These are phyloP conservation scores for Mechanitis messenoides DNA, from an alignment of 2,888 invertebrate species.

Conservation along the genomic window DNA sequence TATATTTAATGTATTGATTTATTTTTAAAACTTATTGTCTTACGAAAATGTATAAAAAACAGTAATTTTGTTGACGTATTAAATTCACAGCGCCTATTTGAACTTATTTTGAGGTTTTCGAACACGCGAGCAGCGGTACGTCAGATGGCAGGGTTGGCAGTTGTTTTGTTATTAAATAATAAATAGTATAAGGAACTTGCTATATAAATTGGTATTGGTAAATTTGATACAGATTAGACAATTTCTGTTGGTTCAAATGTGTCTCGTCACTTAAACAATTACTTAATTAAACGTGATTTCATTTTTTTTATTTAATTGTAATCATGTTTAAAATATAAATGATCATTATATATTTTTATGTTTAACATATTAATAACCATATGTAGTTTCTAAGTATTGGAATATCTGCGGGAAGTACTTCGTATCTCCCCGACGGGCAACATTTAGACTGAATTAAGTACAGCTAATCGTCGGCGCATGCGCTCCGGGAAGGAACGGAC, in stretches of 20 bases:
- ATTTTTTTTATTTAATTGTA: no score
- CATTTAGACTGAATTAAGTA: constrained; percentile 70
- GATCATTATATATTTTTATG: neutral
- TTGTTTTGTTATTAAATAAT: neutral
- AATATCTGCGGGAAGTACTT: constrained; percentile 26
- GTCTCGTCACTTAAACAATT: no score
- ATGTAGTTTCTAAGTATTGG: constrained; percentile 15
- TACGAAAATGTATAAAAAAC: neutral
- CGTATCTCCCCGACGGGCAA: constrained; percentile 42
- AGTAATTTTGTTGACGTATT: constrained; percentile 4
- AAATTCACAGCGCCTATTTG: neutral
- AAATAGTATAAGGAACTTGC: neutral
- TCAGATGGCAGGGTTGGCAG: neutral
- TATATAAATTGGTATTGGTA: neutral
- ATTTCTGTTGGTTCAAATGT: no score
- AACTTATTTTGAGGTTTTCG: constrained; percentile 1
- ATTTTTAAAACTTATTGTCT: no score
- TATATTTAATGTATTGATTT: no score
- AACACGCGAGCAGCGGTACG: constrained; percentile 1
- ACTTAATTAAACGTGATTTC: no score
- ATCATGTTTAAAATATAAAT: neutral
- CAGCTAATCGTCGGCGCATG: constrained; percentile 65
- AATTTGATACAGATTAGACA: neutral
- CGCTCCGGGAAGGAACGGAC: constrained; percentile 52
- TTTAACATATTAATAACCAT: neutral